phyloP scores from a whole-genome alignment of 2,888 invertebrate species.

The Drosophila putrida region DNA sequence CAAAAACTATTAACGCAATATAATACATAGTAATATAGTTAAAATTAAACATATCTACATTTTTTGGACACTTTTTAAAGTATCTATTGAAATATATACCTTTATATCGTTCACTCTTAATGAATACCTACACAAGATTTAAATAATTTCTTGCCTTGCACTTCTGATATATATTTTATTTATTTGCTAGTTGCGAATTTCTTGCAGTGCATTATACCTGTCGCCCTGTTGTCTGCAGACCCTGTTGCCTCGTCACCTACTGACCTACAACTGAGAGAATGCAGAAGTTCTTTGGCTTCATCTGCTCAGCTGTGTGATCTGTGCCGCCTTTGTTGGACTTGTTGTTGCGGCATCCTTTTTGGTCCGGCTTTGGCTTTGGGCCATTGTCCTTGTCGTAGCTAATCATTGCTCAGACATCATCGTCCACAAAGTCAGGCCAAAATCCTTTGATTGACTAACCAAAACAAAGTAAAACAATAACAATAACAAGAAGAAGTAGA shows the following conservation, averaged over 20 bases:
- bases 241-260: slow-evolving; percentile 65
- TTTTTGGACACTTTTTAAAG: too few species aligned
- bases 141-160: background rate
- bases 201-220: slow-evolving; percentile 70
- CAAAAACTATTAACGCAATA: too few species aligned
- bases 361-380: slow-evolving; percentile 18
- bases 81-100: too few species aligned
- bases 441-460: slow-evolving; percentile 65
- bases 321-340: slow-evolving; percentile 61
- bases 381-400: slow-evolving; percentile 67
- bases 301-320: slow-evolving; percentile 48
- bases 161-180: background rate
- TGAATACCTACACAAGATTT: too few species aligned
- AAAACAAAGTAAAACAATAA: slow-evolving; percentile 26
- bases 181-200: background rate
- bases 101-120: too few species aligned
- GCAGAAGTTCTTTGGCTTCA: slow-evolving; percentile 33
- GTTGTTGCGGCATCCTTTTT: slow-evolving; percentile 67
- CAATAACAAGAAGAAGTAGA: slow-evolving; percentile 4
- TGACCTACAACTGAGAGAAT: slow-evolving; percentile 58
- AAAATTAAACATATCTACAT: too few species aligned
- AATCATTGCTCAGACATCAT: slow-evolving; percentile 47
- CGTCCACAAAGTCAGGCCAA: slow-evolving; percentile 53
- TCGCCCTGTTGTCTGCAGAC: slow-evolving; percentile 70
- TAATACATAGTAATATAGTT: too few species aligned